phyloP scores from a whole-genome alignment of 23 tunicate genomes.

The Oikopleura albicans region DNA sequence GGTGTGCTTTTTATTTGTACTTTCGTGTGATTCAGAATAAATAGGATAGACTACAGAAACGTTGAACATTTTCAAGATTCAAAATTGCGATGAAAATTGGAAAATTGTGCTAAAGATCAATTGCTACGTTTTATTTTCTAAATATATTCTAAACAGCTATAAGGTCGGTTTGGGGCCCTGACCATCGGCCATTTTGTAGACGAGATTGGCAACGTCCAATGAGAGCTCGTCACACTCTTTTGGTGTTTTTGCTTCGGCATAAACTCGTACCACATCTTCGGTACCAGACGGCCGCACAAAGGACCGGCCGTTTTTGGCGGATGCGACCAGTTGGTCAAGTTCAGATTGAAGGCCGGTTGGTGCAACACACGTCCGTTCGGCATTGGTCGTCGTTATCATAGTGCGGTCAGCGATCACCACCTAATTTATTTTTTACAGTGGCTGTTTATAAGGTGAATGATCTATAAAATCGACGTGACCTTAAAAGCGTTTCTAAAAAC shows the following conservation, averaged over 20 bases:
- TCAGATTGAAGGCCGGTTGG: constrained; percentile 45
- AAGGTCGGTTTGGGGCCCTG: neutral
- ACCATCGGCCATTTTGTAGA: neutral
- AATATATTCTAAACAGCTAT: too few relatives aligned
- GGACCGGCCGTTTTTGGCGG: constrained; percentile 36
- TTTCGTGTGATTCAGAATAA: too few relatives aligned
- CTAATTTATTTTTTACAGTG: neutral
- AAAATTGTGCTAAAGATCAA: too few relatives aligned
- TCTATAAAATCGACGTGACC: neutral
- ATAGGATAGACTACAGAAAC: too few relatives aligned
- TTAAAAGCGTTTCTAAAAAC: too few relatives aligned
- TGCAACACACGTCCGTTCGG: constrained; percentile 33
- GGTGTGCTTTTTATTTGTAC: too few relatives aligned
- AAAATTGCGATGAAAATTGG: too few relatives aligned
- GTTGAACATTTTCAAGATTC: too few relatives aligned
- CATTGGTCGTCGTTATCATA: constrained; percentile 39
- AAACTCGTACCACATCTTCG: constrained; percentile 86
- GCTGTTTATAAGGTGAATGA: neutral
- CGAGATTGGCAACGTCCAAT: neutral
- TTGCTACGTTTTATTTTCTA: too few relatives aligned
- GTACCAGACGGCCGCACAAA: constrained; percentile 92
- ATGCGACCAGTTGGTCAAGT: constrained; percentile 35
- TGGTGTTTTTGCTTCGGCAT: constrained; percentile 65
- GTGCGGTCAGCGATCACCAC: constrained; percentile 65
- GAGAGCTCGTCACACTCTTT: neutral